These are phyloP conservation scores for Linnaemya tessellans DNA, from an alignment of 2,888 invertebrate genomes.

Conservation along the genomic window DNA sequence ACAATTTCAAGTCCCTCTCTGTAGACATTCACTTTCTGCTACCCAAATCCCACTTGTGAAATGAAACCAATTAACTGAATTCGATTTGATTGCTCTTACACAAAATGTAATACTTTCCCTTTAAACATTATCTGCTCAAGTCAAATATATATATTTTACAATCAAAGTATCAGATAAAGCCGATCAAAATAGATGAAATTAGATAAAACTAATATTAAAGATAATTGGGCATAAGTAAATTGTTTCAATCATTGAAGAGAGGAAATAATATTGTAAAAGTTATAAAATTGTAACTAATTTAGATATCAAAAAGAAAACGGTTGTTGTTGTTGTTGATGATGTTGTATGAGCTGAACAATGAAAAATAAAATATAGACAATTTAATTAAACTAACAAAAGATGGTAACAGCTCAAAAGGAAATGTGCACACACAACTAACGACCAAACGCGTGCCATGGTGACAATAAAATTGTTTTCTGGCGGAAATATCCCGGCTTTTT, in stretches of 20 bases:
- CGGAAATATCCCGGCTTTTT: too few species aligned
- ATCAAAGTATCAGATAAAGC: slow-evolving; percentile 27
- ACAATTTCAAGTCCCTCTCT: background rate
- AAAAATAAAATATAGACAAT: background rate
- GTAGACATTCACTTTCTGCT: slow-evolving; percentile 33
- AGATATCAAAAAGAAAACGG: background rate
- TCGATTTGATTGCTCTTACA: slow-evolving; percentile 15
- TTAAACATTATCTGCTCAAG: slow-evolving; percentile 10
- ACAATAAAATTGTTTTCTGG: too few species aligned
- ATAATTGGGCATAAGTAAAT: slow-evolving; percentile 42
- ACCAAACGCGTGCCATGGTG: background rate
- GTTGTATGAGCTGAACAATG: slow-evolving; percentile 7
- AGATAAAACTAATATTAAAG: slow-evolving; percentile 12
- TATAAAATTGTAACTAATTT: slow-evolving; percentile 39
- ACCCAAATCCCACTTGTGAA: background rate
- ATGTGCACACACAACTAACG: background rate
- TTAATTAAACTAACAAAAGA: background rate
- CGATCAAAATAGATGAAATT: slow-evolving; percentile 17
- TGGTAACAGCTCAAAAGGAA: background rate
- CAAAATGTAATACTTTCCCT: slow-evolving; percentile 58
- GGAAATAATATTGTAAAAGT: slow-evolving; percentile 29
- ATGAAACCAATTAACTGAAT: slow-evolving; percentile 12
- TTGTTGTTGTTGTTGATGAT: too few species aligned
- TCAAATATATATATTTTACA: background rate
- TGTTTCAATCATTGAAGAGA: slow-evolving; percentile 1